phyloP scores from a whole-genome alignment of 2,113 vertebrate genomes.

The Pituophis catenifer region DNA sequence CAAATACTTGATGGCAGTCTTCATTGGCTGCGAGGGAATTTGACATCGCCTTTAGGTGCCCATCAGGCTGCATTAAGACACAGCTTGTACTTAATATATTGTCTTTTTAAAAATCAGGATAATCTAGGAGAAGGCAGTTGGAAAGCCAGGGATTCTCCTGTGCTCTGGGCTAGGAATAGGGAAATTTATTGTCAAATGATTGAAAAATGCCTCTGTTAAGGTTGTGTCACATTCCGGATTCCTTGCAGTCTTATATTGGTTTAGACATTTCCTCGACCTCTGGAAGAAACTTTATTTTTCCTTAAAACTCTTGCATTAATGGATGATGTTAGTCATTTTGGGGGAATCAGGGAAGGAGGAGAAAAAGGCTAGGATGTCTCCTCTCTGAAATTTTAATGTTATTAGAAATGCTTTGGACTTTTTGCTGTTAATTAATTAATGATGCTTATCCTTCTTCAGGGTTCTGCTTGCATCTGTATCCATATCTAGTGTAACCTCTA shows the following conservation, averaged over 20 bases:
- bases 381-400: neutral
- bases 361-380: neutral
- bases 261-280: constrained; percentile 70
- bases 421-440: neutral
- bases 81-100: constrained; percentile 21
- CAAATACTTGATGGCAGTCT: constrained; percentile 79
- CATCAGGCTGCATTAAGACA: constrained; percentile 65
- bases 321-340: constrained; percentile 25
- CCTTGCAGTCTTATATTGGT: constrained; percentile 74
- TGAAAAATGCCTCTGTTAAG: constrained; percentile 76
- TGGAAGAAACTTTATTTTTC: constrained; percentile 59
- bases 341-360: neutral
- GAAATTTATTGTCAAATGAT: constrained; percentile 75
- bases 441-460: neutral
- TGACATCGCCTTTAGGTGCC: constrained; percentile 76
- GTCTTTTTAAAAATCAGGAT: constrained; percentile 45
- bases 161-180: constrained; percentile 69
- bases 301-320: constrained; percentile 51
- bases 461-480: neutral
- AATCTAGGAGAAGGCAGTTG: constrained; percentile 58
- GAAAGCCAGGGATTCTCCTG: constrained; percentile 57
- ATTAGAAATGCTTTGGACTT: neutral
- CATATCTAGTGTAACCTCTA: neutral
- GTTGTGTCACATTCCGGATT: constrained; percentile 69
- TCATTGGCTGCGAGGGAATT: constrained; percentile 66